Base-by-base conservation (phyloP, 2,888 invertebrate genomes). In the Erebia palarica region DNA sequence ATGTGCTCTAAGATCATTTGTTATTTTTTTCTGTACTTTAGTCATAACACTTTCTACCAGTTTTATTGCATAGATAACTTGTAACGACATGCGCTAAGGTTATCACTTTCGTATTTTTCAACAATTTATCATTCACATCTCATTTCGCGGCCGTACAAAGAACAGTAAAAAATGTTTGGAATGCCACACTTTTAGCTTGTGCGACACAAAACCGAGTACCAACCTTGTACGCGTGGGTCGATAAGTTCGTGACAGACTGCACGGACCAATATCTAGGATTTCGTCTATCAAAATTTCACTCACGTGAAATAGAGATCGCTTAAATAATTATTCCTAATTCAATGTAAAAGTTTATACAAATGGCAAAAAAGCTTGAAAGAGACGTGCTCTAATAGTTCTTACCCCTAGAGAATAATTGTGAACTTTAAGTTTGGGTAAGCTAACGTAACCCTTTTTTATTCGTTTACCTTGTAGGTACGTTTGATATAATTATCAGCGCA, bases 161-260 rank as follows among this genome's bases (percentile, higher is more conserved):
- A 83, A 90, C 91, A 89, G 91, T 90, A 90, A 77, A 82, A 73
- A 82, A 88, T 89, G 86, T 88, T 87, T 84, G 71, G 82, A 85
- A 90, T 91, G 89, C 88, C 86, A 75, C 78, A 77, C 78, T 80
- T 82, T 84, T 82, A 80, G 83, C 82, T 81, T 82, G 80, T 81
- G 78, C 81, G 78, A 79, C 79, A 80, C 80, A 76, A 76, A 76
- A 69, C 76, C 27, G 13, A 58, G 57, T 57, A 57, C 16, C 7
- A 8, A 21, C 4, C 57, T 58, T 14, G 57, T 58, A 59, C 53
- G 73, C 73, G 80, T 83, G 76, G 85, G 83, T 78, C 58, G 71
- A 47, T 27, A 53, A 44, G 67, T 49, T 61, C 55, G 71, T 73
- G 68, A 71, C 65, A 47, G 69, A 53, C 55, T 58, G 58, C 71